Conservation (phyloP, 2,888 invertebrate genomes). For the Aquatica leii region DNA sequence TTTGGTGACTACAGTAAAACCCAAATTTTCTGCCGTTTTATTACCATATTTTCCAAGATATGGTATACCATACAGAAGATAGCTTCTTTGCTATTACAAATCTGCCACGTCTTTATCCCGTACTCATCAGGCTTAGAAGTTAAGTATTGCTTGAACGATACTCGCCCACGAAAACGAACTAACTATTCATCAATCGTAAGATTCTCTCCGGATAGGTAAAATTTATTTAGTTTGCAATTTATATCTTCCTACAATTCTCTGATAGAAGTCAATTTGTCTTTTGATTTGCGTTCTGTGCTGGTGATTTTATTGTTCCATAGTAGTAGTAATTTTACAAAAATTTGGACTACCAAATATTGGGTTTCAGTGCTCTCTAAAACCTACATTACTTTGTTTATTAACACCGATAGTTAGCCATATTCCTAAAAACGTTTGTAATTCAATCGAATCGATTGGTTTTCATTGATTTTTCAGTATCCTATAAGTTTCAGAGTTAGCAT, state of each 20-base stretch:
- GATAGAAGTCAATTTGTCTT: background rate
- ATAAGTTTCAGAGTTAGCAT: background rate
- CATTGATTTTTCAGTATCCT: background rate
- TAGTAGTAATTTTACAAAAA: background rate
- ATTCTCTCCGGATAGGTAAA: background rate
- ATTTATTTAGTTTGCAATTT: background rate
- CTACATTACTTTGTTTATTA: too few species aligned
- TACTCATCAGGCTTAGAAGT: too few species aligned
- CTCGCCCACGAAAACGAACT: background rate
- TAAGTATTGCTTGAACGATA: background rate
- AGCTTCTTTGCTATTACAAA: too few species aligned
- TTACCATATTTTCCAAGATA: too few species aligned
- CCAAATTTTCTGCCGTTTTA: too few species aligned
- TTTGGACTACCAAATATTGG: constrained; percentile 1
- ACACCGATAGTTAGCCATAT: too few species aligned
- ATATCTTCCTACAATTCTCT: too few species aligned
- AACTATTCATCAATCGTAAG: background rate
- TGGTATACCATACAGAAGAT: too few species aligned
- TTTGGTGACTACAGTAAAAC: background rate
- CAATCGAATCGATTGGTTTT: background rate
- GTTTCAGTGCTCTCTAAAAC: constrained; percentile 1
- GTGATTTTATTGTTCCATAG: background rate
- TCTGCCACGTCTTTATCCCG: too few species aligned
- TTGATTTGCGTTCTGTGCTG: background rate
- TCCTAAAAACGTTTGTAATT: too few species aligned